Percentiles rank a stretch among this genome's conserved stretches.
phyloP scores from a whole-genome alignment of 1,140 invertebrate species.

The Bombus haemorrhoidalis region DNA sequence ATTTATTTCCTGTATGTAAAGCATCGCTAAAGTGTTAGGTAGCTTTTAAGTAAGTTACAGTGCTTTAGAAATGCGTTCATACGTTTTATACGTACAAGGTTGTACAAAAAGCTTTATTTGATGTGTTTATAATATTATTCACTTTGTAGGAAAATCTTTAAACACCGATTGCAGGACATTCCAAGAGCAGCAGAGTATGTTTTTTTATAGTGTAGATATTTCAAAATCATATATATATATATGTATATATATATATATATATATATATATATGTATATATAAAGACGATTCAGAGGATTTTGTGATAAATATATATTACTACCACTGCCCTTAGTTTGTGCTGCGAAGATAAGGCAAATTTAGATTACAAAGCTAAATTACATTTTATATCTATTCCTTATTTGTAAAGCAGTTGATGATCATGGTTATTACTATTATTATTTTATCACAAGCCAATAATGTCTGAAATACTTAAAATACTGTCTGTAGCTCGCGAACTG shows the following conservation, averaged over 20 bases:
- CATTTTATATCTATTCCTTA: conserved; percentile 60
- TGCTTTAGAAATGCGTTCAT: conserved; percentile 50
- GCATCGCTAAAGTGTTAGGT: conserved; percentile 54
- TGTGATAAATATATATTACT: conserved; percentile 46
- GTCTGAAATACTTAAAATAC: conserved; percentile 72
- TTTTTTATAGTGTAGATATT: conserved; percentile 26
- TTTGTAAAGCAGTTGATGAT: conserved; percentile 58
- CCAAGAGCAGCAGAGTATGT: conserved; percentile 53
- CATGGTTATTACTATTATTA: conserved; percentile 61
- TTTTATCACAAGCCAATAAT: conserved; percentile 72
- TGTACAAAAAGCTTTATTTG: conserved; percentile 60
- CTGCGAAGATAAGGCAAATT: conserved; percentile 70
- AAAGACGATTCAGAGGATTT: conserved; percentile 29
- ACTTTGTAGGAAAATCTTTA: conserved; percentile 61
- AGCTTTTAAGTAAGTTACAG: conserved; percentile 48
- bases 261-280: conserved; percentile 34
- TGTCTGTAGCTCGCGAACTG: conserved; percentile 66
- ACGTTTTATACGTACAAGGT: conserved; percentile 24
- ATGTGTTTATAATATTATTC: conserved; percentile 55
- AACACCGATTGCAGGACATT: conserved; percentile 48
- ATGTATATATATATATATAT: conserved; percentile 20
- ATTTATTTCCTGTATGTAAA: conserved; percentile 46
- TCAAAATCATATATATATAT: conserved; percentile 42
- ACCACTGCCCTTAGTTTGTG: conserved; percentile 54
- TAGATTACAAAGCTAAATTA: conserved; percentile 70